Evolutionary conservation across 2,797 vertebrate genomes (phyloP), one percentile per base, ranked within the genome.

Genomic region (Eurystomus glaucurus): DNA sequence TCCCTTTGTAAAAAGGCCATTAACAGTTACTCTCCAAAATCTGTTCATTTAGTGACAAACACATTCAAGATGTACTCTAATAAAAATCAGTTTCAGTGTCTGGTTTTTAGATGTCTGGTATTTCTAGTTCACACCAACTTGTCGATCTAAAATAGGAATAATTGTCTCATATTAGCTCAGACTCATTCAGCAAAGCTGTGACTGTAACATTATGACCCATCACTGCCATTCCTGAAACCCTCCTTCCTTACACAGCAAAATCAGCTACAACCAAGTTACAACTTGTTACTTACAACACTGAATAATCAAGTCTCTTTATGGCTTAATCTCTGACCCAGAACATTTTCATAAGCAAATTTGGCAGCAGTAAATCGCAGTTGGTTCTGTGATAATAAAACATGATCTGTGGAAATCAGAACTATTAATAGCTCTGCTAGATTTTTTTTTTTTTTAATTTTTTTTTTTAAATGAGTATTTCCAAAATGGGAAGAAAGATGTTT

Each of bases 141-240:
- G 21, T 33, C 14, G 2, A 43, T 33, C 35, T 39, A 54, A 84
- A 81, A 77, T 16, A 46, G 41, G 29, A 31, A 33, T 57, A 57
- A 55, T 8, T 39, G 54, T 45, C 31, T 66, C 22, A 5, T 21
- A 20, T 37, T 16, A 66, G 43, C 28, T 31, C 16, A 66, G 60
- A 58, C 31, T 54, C n/a, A n/a, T 35, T 57, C 58, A 39, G 10
- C 14, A 25, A 70, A 62, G n/a, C 65, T 21, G 14, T 13, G 48
- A 68, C 66, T 50, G 43, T 31, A 79, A 25, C 0, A 0, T n/a
- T 28, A 48, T 14, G n/a, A 88, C 33, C 74, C 35, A 52, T 22
- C 1, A 0, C 9, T 60, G 45, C 23, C 5, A 2, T 33, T 81
- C 62, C 62, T 25, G 11, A 37, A 31, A n/a, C 6, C 13, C 35